These are phyloP conservation scores for Protobothrops flavoviridis DNA, from an alignment of 2,113 vertebrate species.

Conservation along the genomic window DNA sequence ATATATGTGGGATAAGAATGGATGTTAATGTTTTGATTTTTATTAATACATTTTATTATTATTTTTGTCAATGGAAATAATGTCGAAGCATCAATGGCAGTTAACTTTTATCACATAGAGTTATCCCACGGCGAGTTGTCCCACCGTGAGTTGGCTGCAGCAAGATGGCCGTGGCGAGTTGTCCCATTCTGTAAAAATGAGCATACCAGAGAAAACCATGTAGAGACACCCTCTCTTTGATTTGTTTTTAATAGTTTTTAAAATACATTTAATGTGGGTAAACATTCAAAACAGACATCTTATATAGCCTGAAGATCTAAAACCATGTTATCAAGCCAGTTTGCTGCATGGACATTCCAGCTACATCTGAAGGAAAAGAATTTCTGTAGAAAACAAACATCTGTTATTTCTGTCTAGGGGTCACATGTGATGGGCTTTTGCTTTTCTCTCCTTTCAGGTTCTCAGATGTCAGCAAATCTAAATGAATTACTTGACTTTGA, in stretches of 20 bases:
- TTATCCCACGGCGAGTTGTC: not conserved
- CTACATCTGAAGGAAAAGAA: not conserved
- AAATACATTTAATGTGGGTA: not conserved
- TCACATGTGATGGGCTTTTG: not conserved
- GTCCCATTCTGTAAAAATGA: not conserved
- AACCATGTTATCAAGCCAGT: not conserved
- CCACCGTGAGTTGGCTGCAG: too few species aligned
- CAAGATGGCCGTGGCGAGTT: not conserved
- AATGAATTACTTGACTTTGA: constrained; percentile 75
- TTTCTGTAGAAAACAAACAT: not conserved
- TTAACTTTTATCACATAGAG: not conserved
- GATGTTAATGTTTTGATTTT: constrained; percentile 9
- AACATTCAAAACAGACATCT: not conserved
- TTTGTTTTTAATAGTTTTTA: constrained; percentile 21
- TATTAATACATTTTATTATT: not conserved
- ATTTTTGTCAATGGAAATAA: not conserved
- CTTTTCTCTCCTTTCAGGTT: constrained; percentile 56
- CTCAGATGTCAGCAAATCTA: constrained; percentile 72
- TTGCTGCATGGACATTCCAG: not conserved
- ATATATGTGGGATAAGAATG: not conserved
- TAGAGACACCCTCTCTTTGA: not conserved
- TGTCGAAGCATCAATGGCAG: not conserved
- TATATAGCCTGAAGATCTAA: not conserved
- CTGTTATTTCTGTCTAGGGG: not conserved
- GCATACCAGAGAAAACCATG: too few species aligned